Evolutionary conservation across 1,140 invertebrate genomes (phyloP).

Genomic region (Phymastichus coffea): DNA sequence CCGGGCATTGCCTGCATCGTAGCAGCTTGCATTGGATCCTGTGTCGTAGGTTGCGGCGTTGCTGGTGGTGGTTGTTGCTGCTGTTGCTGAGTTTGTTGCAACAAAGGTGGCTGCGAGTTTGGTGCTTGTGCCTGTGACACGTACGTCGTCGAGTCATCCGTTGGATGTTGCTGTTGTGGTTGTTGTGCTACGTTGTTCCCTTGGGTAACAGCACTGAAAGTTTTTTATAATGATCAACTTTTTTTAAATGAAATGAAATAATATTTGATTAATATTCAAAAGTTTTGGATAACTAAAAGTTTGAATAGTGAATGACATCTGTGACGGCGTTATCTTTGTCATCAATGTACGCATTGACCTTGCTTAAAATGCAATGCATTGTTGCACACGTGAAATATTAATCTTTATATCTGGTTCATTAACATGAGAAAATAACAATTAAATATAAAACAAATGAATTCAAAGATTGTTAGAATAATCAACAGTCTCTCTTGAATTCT

Average conservation of each 20-base stretch:
- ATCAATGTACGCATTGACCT: no score
- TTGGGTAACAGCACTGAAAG: conserved; percentile 23
- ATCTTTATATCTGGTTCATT: no score
- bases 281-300: no score
- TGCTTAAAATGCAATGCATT: no score
- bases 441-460: neutral
- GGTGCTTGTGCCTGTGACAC: neutral
- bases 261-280: no score
- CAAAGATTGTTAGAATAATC: neutral
- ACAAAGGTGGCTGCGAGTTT: neutral
- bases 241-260: no score
- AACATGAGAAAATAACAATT: neutral
- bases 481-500: no score
- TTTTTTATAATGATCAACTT: no score
- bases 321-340: no score
- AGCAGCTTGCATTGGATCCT: conserved; percentile 41
- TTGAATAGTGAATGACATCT: no score
- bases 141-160: neutral
- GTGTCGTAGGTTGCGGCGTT: conserved; percentile 32
- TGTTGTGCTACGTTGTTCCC: conserved; percentile 56
- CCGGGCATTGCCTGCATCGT: conserved; percentile 46
- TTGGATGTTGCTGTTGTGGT: conserved; percentile 22
- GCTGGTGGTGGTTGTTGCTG: conserved; percentile 23
- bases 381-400: no score
- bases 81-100: conserved; percentile 6